Evolutionary conservation across 2,888 invertebrate genomes (phyloP).

Genomic region (Neoitamus cyanurus): DNA sequence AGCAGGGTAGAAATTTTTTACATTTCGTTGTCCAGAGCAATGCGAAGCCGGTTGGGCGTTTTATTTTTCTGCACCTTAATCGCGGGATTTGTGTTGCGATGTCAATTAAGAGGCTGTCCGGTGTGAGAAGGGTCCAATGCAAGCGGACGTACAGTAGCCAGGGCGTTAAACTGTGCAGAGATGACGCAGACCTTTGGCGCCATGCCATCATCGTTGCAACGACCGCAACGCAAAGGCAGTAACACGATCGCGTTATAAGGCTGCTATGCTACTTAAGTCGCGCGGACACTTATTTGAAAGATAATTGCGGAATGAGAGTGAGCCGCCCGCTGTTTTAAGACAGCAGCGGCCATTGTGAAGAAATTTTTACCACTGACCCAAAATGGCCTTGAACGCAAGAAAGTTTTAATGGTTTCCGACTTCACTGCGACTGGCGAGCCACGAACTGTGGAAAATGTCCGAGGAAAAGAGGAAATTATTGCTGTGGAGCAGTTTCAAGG

Average conservation of each 20-base stretch:
- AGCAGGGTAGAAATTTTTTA: slow-evolving; percentile 32
- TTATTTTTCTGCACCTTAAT: slow-evolving; percentile 24
- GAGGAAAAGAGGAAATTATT: background rate
- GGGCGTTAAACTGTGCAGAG: background rate
- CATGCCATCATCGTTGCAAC: background rate
- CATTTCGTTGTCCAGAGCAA: background rate
- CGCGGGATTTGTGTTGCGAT: background rate
- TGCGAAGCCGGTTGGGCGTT: background rate
- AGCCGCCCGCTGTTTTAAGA: background rate
- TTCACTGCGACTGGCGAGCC: background rate
- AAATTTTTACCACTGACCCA: slow-evolving; percentile 21
- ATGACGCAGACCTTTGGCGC: slow-evolving; percentile 35
- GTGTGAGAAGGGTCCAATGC: background rate
- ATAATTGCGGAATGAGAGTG: slow-evolving; percentile 11
- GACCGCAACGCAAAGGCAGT: background rate
- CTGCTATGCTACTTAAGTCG: background rate
- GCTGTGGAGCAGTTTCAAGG: slow-evolving; percentile 15
- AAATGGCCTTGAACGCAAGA: background rate
- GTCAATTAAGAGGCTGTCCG: slow-evolving; percentile 27
- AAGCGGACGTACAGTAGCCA: background rate
- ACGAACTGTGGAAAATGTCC: background rate
- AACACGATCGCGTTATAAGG: background rate
- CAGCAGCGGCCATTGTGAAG: background rate
- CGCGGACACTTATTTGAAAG: background rate
- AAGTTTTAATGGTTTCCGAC: slow-evolving; percentile 28